Base-by-base conservation (phyloP, 2,888 invertebrate species). In the Tanaodytes sp. region DNA sequence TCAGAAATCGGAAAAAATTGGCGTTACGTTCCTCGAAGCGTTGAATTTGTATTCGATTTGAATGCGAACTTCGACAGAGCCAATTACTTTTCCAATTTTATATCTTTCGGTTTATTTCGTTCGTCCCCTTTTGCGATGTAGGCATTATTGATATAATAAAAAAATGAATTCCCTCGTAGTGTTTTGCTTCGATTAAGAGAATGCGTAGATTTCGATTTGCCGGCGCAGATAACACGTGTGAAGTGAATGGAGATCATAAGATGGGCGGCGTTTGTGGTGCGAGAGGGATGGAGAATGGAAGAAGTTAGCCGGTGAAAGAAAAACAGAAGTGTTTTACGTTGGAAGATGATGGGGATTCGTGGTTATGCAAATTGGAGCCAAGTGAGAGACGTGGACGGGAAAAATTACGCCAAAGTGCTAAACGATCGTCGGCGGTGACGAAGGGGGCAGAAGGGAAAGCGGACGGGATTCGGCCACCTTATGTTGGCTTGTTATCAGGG, bases 331-430 rank as follows among this genome's bases (percentile, higher is more conserved):
- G 52, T 65, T 42, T 46, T 48, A 16, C 65, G 67, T 19, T 55
- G 67, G 52, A 68, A 65, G 61, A 70, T 66, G 70, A 64, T 64
- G 68, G 73, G 76, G 72, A 63, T 73, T 77, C 74, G 79, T 71
- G 76, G 77, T 80, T 82, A 82, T 82, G 82, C 82, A 83, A 83
- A 83, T 83, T 81, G 72, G 66, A 75, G 71, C 70, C 63, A 61
- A 74, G 66, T 57, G 73, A 62, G 63, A 73, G 74, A 75, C 75
- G 69, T 72, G 74, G 75, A 73, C 72, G 76, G 79, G 80, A 82
- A 83, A 83, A 84, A 84, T 84, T 83, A 83, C 83, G 76, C 76
- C 79, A 82, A 84, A 84, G 84, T 84, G 84, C 84, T 84, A 84
- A 84, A 84, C 83, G 84, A 84, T 84, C 82, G 80, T 65, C 73